phyloP scores from a whole-genome alignment of 2,113 vertebrate genomes.

The Vidua macroura region DNA sequence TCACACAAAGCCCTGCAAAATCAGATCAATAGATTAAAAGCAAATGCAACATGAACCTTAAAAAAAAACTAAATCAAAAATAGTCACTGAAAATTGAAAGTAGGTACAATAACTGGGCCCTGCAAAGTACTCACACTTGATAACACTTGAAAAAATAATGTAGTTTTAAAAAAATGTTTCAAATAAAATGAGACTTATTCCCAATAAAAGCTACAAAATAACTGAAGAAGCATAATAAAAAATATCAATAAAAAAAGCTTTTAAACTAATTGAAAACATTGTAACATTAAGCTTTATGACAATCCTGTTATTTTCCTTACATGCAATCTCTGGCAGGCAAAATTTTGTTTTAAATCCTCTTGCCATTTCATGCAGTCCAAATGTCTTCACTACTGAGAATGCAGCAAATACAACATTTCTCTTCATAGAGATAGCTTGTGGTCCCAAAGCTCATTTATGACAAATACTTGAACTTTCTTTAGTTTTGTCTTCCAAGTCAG shows the following conservation, averaged over 20 bases:
- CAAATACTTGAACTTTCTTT: not conserved
- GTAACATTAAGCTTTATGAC: constrained; percentile 26
- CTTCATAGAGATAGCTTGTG: not conserved
- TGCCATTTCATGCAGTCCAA: constrained; percentile 28
- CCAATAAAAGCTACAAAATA: constrained; percentile 44
- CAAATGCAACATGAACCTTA: not conserved
- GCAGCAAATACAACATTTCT: not conserved
- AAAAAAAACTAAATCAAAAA: not conserved
- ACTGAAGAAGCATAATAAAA: constrained; percentile 19
- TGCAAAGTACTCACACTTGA: not conserved
- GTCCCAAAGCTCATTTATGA: not conserved
- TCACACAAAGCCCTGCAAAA: not conserved
- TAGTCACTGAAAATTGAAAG: not conserved
- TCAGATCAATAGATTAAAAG: not conserved
- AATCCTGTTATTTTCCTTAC: not conserved
- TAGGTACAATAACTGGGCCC: not conserved
- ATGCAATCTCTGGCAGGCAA: not conserved
- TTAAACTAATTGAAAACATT: constrained; percentile 53
- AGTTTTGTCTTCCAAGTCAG: not conserved
- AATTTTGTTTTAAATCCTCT: constrained; percentile 31
- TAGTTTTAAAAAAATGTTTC: not conserved
- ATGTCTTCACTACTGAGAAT: not conserved
- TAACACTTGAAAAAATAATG: not conserved
- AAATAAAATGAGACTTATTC: not conserved
- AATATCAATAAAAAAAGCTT: constrained; percentile 41